phyloP scores from a whole-genome alignment of 2,797 vertebrate species.

The Anguilla megastoma region DNA sequence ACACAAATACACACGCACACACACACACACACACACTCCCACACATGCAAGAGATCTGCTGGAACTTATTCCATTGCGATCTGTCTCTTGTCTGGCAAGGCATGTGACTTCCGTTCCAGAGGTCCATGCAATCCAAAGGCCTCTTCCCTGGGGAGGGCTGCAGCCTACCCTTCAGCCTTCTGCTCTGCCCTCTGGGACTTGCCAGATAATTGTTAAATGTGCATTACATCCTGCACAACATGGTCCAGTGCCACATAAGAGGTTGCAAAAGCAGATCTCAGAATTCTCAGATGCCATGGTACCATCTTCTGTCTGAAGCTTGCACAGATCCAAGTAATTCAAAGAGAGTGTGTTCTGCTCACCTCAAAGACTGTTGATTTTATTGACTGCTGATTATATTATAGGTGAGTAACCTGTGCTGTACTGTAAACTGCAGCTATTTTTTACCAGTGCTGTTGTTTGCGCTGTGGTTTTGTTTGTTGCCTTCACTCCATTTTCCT shows the following conservation, averaged over 20 bases:
- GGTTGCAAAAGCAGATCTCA: background rate
- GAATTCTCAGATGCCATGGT: background rate
- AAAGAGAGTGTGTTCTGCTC: background rate
- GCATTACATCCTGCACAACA: background rate
- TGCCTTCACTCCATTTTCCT: background rate
- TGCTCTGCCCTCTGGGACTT: background rate
- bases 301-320: background rate
- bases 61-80: background rate
- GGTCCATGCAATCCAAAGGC: background rate
- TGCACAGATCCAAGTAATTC: background rate
- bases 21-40: background rate
- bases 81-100: background rate
- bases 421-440: background rate
- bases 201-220: background rate
- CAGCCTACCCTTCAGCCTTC: background rate
- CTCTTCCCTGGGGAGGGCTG: background rate
- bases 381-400: background rate
- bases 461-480: background rate
- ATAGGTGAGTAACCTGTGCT: background rate
- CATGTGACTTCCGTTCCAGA: constrained; percentile 6
- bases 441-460: background rate
- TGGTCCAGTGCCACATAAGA: background rate
- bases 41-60: background rate
- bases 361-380: background rate
- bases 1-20: background rate